Evolutionary conservation across 2,888 invertebrate genomes (phyloP).

Genomic region (Cryptosula pallasiana): DNA sequence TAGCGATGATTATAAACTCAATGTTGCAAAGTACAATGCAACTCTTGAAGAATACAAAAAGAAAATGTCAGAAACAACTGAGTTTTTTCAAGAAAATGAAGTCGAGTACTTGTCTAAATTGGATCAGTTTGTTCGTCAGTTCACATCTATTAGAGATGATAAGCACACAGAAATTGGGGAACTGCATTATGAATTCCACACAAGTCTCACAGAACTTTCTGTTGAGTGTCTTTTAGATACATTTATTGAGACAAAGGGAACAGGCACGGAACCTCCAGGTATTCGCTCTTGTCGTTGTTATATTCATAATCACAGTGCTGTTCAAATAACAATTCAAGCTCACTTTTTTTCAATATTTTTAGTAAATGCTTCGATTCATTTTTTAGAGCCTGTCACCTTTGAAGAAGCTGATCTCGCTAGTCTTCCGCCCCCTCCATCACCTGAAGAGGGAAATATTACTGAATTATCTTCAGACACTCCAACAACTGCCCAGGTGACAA

Average conservation of each 20-base stretch:
- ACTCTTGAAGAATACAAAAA: constrained; percentile 90
- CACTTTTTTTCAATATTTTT: too few relatives aligned
- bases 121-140: constrained; percentile 87
- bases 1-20: constrained; percentile 85
- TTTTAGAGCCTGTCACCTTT: constrained; percentile 55
- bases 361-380: neutral
- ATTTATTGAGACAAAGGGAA: constrained; percentile 85
- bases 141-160: constrained; percentile 66
- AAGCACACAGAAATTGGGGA: constrained; percentile 61
- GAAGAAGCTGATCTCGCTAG: constrained; percentile 55
- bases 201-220: constrained; percentile 83
- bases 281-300: neutral
- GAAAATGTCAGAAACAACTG: constrained; percentile 70
- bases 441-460: neutral
- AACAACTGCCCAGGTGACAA: neutral
- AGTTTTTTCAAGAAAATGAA: constrained; percentile 89
- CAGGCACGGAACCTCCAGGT: constrained; percentile 80
- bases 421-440: constrained; percentile 35
- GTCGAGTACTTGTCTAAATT: constrained; percentile 86
- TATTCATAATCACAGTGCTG: neutral
- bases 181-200: constrained; percentile 88
- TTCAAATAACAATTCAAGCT: too few relatives aligned
- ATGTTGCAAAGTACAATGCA: constrained; percentile 85
- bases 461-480: neutral
- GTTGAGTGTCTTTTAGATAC: constrained; percentile 86